Conservation (phyloP, 2,113 vertebrate genomes). For the Thunnus thynnus region DNA sequence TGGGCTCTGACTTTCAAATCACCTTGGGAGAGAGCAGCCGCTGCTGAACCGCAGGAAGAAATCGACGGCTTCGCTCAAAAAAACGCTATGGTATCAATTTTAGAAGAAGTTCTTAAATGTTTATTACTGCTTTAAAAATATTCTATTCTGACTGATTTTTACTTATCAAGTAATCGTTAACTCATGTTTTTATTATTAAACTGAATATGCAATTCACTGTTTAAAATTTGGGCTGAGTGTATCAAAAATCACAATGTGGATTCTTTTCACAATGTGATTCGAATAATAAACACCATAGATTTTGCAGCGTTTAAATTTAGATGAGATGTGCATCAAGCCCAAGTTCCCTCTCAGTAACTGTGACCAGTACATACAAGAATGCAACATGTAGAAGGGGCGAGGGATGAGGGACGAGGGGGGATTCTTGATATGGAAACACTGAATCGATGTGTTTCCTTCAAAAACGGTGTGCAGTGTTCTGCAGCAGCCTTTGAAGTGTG, state of each 20-base stretch:
- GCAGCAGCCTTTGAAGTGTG: conserved; percentile 38
- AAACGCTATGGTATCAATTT: background rate
- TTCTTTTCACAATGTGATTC: background rate
- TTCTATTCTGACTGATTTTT: background rate
- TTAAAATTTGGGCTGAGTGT: background rate
- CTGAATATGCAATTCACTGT: background rate
- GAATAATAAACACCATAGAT: background rate
- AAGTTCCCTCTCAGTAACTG: background rate
- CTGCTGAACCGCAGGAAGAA: conserved; percentile 14
- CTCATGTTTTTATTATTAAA: background rate
- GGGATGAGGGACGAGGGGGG: conserved; percentile 5
- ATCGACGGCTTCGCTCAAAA: background rate
- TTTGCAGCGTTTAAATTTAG: background rate
- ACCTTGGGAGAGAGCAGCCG: conserved; percentile 61
- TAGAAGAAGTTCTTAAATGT: background rate
- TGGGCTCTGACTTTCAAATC: conserved; percentile 75
- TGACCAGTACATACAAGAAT: conserved; percentile 1
- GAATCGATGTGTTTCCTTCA: conserved; percentile 44
- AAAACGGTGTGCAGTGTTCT: conserved; percentile 8
- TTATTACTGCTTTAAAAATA: background rate
- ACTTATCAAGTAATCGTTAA: background rate
- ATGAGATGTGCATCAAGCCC: background rate
- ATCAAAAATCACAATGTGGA: background rate
- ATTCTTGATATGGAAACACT: conserved; percentile 47
- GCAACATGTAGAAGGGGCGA: conserved; percentile 29